Evolutionary conservation across 2,113 vertebrate species (phyloP).

Genomic region (Leptobrachium ailaonicum): DNA sequence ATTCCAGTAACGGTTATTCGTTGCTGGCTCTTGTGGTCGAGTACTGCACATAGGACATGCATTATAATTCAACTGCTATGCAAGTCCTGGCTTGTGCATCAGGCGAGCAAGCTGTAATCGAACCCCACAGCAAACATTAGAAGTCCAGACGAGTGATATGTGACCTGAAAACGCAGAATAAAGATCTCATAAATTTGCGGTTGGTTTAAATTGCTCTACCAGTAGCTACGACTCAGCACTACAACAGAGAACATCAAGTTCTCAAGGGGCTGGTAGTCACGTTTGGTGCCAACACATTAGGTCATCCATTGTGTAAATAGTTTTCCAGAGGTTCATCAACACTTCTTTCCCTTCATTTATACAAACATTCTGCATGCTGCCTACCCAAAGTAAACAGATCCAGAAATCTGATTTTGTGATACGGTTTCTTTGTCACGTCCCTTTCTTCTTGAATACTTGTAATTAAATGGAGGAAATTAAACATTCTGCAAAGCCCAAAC

Average conservation of each 20-base stretch:
- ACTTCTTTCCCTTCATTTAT: neutral
- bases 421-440: neutral
- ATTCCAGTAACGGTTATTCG: too few species aligned
- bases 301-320: constrained; percentile 54
- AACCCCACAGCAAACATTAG: neutral
- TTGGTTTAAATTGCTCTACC: constrained; percentile 50
- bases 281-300: constrained; percentile 55
- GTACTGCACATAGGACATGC: neutral
- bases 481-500: neutral
- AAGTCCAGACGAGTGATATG: neutral
- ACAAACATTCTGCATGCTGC: neutral
- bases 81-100: constrained; percentile 15
- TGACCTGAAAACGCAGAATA: neutral
- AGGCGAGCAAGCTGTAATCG: constrained; percentile 11
- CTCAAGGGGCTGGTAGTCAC: constrained; percentile 31
- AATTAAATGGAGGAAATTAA: constrained; percentile 7
- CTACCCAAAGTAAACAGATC: constrained; percentile 12
- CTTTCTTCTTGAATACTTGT: neutral
- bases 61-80: constrained; percentile 2
- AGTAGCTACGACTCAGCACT: constrained; percentile 52
- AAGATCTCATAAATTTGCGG: neutral
- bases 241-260: constrained; percentile 40
- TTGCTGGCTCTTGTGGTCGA: neutral
- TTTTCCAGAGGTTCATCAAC: constrained; percentile 36
- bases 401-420: neutral